Conservation (phyloP, 2,113 vertebrate genomes). For the Galeopterus variegatus region DNA sequence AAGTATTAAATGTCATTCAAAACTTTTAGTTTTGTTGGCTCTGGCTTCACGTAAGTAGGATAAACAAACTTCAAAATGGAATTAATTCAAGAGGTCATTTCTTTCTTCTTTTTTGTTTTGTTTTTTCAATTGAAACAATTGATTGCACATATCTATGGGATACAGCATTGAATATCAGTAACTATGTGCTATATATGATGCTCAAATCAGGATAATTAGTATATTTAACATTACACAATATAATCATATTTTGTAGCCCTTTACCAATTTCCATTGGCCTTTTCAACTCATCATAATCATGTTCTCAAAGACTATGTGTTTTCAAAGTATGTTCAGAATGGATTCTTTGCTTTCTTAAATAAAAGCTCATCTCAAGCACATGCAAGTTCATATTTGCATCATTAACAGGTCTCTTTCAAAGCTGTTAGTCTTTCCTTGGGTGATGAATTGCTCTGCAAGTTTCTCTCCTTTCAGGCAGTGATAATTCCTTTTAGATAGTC, state of each 20-base stretch:
- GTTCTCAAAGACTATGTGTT: constrained; percentile 51
- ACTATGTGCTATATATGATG: too few relatives aligned
- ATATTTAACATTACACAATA: too few relatives aligned
- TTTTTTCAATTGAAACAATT: too few relatives aligned
- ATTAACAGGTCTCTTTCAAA: constrained; percentile 42
- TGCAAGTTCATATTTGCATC: constrained; percentile 35
- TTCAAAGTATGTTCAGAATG: constrained; percentile 45
- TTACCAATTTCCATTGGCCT: neutral
- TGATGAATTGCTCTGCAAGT: neutral
- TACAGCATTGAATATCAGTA: too few relatives aligned
- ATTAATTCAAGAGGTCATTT: constrained; percentile 41
- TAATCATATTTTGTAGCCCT: too few relatives aligned
- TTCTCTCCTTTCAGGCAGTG: neutral
- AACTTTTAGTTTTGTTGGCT: constrained; percentile 62
- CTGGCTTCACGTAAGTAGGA: constrained; percentile 22
- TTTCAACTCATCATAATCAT: constrained; percentile 45
- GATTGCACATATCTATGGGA: too few relatives aligned
- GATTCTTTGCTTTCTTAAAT: constrained; percentile 56
- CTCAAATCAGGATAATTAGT: too few relatives aligned
- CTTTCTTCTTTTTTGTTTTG: too few relatives aligned
- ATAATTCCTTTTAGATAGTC: neutral
- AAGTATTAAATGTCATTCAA: constrained; percentile 61
- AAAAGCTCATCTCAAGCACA: constrained; percentile 37
- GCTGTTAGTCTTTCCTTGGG: constrained; percentile 22
- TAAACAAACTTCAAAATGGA: constrained; percentile 40